Base-by-base conservation (phyloP, 2,797 vertebrate species). In the Philypnodon macrostomus region DNA sequence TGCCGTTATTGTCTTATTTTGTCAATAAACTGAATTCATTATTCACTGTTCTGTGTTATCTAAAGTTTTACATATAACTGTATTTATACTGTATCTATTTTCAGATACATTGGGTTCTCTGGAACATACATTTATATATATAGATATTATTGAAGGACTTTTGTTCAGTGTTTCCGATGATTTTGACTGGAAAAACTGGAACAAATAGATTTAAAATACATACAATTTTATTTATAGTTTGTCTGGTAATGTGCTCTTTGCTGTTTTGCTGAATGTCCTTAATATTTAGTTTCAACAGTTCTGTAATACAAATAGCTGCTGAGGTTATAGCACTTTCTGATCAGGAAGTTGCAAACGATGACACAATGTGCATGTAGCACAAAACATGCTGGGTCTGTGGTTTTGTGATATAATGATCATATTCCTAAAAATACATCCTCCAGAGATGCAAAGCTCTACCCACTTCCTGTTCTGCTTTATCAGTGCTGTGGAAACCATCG, bases 61-160 rank as follows among this genome's bases (percentile, higher is more conserved):
- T 35, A 10, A 7, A 6, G 5, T 34, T 1, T 47, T n/a, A n/a
- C n/a, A 5, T 7, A 9, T 34, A 15, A 2, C 1, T 21, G 26
- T 54, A 39, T 41, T 1, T 33, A 4, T 5, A 19, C 10, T n/a
- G n/a, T n/a, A n/a, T n/a, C 12, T 5, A 23, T 41, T 31, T 56
- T 17, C 37, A 54, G 73, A 56, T 44, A 18, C 35, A 21, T 18
- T 14, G n/a, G 50, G 19, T 50, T 24, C 31, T 54, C 34, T 35
- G 59, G 21, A 3, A 17, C 10, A 27, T 4, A 42, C 13, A 26
- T 14, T 10, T 38, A 16, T 11, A 27, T 17, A 26, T 4, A 4
- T 36, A 49, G n/a, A 39, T 47, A 31, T 16, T 8, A 5, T 27
- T 38, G 5, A 63, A 16, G 30, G 7, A 29, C 39, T 17, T 45